A percentile compares a stretch with the other conserved stretches of the same genome.
phyloP scores from a whole-genome alignment of 1,140 invertebrate species.

The Nymphalis io region DNA sequence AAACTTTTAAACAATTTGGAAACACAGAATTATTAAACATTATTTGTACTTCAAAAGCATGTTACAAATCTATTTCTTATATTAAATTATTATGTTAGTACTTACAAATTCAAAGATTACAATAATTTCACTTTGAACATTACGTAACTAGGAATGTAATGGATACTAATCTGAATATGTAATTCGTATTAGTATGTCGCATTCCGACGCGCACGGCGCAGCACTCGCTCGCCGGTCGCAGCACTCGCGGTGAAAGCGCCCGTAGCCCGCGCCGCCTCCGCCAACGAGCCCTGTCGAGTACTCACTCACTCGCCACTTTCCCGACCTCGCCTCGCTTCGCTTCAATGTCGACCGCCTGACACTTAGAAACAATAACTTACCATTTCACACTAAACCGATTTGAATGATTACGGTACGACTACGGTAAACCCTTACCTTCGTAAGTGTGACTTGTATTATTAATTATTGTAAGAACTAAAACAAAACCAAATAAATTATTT shows the following conservation, averaged over 20 bases:
- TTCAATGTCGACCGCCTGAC: not conserved
- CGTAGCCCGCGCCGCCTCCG: not conserved
- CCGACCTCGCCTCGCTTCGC: conserved; percentile 1
- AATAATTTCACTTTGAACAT: not conserved
- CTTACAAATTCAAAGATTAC: too few species aligned
- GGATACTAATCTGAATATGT: not conserved
- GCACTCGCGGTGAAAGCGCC: not conserved
- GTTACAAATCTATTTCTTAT: too few species aligned
- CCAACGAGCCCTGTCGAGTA: not conserved
- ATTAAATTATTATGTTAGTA: too few species aligned
- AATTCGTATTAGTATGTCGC: conserved; percentile 1
- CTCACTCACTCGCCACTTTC: conserved; percentile 7
- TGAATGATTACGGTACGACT: not conserved
- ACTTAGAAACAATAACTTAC: not conserved
- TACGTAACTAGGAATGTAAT: not conserved
- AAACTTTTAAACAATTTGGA: not conserved
- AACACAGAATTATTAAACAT: not conserved
- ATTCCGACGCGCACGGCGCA: conserved; percentile 7
- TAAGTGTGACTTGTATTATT: too few species aligned
- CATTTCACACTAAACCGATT: not conserved
- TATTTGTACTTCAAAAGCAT: too few species aligned
- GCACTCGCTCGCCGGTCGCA: not conserved
- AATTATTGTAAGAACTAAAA: too few species aligned
- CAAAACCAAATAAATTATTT: too few species aligned
- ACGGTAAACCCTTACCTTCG: not conserved